Base-by-base conservation (phyloP, 2,797 vertebrate genomes). In the Simalia tracyae region DNA sequence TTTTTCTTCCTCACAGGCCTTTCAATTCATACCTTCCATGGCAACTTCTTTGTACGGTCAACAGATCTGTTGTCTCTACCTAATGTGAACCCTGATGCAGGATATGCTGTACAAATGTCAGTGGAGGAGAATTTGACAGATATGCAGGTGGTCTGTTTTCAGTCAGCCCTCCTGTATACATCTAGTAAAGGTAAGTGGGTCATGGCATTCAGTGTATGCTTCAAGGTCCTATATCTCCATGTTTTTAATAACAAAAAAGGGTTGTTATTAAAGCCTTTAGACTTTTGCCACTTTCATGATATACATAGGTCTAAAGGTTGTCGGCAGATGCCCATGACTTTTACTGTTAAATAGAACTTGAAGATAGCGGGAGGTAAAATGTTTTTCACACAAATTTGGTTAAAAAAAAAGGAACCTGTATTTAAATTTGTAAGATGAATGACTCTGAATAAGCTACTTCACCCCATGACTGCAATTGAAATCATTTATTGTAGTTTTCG, bases 21-120 rank as follows among this genome's bases (percentile, higher is more conserved):
- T 95, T 99, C 99, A 96, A 99, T 99, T 97, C 99, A 99, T 95
- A 99, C 99, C 84, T 99, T 99, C 98, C 99, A 99, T 17, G 99
- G 99, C 81, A 99, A 99, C 98, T 99, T 99, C 97, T 99, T 99
- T 1, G 99, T 99, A 61, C 97, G 99, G 63, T 99, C 99, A 84
- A 99, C 99, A 6, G 99, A 99, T 95, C 96, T 99, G 95, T 57
- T 99, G 94, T 99, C 99, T 0, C 97, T 99, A 84, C 99, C 99
- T 61, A 99, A 99, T 0, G 98, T 99, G 54, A 99, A 99, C 95
- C 99, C 99, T 0, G 99, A 99, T 15, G 99, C 99, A 0, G 99
- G 99, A 24, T 99, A 99, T 0, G 99, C 99, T 0, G 99, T 99
- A 90, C 99, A 99, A 93, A 99, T 99, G 99, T 99, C 98, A 50